Base-by-base conservation (phyloP, 2,797 vertebrate genomes). In the Cossypha heuglini region DNA sequence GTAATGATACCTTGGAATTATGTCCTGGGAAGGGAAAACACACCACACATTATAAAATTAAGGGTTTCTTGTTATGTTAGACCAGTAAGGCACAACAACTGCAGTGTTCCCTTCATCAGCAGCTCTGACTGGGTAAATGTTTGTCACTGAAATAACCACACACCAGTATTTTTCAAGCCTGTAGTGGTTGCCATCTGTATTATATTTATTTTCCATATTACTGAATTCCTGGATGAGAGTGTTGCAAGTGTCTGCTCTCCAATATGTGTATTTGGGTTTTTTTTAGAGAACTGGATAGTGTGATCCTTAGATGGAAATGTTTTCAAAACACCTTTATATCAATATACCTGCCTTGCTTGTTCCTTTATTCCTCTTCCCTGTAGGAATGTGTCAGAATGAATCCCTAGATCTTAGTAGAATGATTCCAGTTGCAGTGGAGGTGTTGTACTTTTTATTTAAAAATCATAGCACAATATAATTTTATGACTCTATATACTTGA, bases 191-290 rank as follows among this genome's bases (percentile, higher is more conserved):
- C 43, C 49, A 37, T 79, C 51, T 77, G 11, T 58, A 17, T 46
- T 6, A 0, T 42, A 11, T 57, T 83, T 82, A 42, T 91, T 55
- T 80, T 72, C 61, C 18, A 1, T 88, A 24, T 76, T 62, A 6
- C 40, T 37, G 46, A 37, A 6, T 68, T 40, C 40, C 10, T 16
- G 38, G 46, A 35, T 29, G 24, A 16, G 43, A 33, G 28, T 18
- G 12, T 33, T 64, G 9, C 28, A 64, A n/a, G 28, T 58, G 62
- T 57, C 25, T 88, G 51, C 17, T 69, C 48, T 66, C 31, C 29
- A 18, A 0, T 29, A 0, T 2, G 0, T 46, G 25, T 6, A 1
- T 33, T 29, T 48, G 42, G 11, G 5, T 14, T 37, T 76, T 35
- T 76, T 92, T 51, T n/a, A 71, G 42, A 11, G 67, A 43, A 48